phyloP scores from a whole-genome alignment of 2,888 invertebrate genomes.

The Metacarcinus magister region DNA sequence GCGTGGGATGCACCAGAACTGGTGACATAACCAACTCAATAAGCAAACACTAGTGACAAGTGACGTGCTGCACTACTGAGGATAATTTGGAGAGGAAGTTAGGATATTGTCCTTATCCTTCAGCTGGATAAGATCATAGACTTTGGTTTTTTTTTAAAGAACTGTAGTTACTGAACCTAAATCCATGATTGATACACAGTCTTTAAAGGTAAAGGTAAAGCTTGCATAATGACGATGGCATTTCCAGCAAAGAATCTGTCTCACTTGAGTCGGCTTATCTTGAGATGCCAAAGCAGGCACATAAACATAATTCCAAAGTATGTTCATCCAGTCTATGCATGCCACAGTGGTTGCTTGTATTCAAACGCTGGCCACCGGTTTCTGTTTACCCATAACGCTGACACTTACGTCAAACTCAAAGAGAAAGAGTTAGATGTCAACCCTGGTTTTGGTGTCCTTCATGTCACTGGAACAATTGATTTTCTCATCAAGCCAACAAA shows the following conservation, averaged over 20 bases:
- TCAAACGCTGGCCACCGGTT: not conserved
- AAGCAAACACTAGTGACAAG: not conserved
- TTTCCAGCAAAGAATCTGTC: not conserved
- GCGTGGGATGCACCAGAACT: not conserved
- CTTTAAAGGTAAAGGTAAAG: not conserved
- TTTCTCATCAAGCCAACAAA: slow-evolving; percentile 69
- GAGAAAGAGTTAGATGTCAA: slow-evolving; percentile 63
- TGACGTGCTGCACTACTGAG: not conserved
- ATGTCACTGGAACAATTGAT: slow-evolving; percentile 57
- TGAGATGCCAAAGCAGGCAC: not conserved
- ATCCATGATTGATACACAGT: not conserved
- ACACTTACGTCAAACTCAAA: slow-evolving; percentile 59
- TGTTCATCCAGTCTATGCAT: not conserved
- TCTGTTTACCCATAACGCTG: slow-evolving; percentile 27
- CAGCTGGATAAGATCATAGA: no score
- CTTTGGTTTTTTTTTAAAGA: not conserved
- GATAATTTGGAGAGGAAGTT: no score
- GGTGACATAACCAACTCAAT: no score
- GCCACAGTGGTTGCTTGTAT: not conserved
- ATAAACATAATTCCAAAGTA: not conserved
- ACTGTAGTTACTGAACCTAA: not conserved
- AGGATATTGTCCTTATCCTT: no score
- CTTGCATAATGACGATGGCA: not conserved
- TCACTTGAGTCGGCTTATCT: not conserved
- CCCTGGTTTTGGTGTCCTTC: slow-evolving; percentile 71